Percentiles rank a stretch among this genome's conserved stretches.
Evolutionary conservation across 2,113 vertebrate genomes (phyloP).

Genomic region (Cryptotis parvus): DNA sequence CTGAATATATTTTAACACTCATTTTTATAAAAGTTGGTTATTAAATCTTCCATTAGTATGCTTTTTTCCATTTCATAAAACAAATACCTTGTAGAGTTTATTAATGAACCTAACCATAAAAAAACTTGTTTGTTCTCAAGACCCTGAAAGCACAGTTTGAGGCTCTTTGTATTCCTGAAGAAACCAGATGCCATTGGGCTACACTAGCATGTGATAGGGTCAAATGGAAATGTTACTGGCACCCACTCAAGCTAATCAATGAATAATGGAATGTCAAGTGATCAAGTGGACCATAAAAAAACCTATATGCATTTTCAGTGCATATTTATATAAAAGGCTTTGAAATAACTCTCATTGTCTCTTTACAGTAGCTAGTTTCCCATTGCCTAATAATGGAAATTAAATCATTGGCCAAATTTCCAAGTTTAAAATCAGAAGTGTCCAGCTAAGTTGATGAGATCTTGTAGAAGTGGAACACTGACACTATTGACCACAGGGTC

Average conservation of each 20-base stretch:
- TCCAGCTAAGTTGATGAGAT: not conserved
- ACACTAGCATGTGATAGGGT: no score
- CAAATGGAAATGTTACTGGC: no score
- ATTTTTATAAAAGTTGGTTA: constrained; percentile 34
- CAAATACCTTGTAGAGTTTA: not conserved
- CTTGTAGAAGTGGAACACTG: not conserved
- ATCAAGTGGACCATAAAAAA: not conserved
- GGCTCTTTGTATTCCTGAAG: no score
- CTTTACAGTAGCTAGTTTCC: not conserved
- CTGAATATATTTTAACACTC: constrained; percentile 9
- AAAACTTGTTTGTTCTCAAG: no score
- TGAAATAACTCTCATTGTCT: not conserved
- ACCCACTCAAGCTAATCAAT: no score
- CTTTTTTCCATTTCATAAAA: not conserved
- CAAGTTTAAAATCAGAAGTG: not conserved
- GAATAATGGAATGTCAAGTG: no score
- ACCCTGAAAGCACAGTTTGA: no score
- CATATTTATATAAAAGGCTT: not conserved
- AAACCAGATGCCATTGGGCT: no score
- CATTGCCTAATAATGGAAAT: not conserved
- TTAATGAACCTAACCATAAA: not conserved
- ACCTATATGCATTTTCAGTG: no score
- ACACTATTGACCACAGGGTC: not conserved
- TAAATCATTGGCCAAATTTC: constrained; percentile 37
- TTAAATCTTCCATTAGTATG: not conserved